Conservation (phyloP, 1,140 invertebrate species). For the Aphelenchoides besseyi region DNA sequence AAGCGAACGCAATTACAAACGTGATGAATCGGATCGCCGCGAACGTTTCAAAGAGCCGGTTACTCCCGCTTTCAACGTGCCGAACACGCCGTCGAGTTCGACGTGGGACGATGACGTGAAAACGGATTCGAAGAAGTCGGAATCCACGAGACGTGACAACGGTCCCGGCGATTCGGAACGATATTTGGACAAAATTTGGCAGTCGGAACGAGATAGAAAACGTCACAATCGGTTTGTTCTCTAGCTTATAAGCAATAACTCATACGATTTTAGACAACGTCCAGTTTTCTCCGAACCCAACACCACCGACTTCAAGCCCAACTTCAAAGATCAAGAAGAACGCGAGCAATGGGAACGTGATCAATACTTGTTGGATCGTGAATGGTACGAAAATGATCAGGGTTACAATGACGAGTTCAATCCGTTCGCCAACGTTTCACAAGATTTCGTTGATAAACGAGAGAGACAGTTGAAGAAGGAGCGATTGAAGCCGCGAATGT, state of each 20-base stretch:
- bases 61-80: slow-evolving; percentile 72
- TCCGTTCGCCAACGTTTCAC: slow-evolving; percentile 82
- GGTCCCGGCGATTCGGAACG: slow-evolving; percentile 26
- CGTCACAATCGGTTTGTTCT: not conserved
- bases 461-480: slow-evolving; percentile 58
- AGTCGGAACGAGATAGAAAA: slow-evolving; percentile 51
- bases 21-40: slow-evolving; percentile 59
- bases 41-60: slow-evolving; percentile 63
- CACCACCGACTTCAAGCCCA: slow-evolving; percentile 25
- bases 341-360: slow-evolving; percentile 84
- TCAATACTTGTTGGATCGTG: slow-evolving; percentile 83
- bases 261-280: slow-evolving; percentile 53
- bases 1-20: slow-evolving; percentile 30
- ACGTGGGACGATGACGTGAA: slow-evolving; percentile 78
- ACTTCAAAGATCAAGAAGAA: slow-evolving; percentile 68
- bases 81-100: slow-evolving; percentile 68
- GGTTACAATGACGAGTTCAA: slow-evolving; percentile 88
- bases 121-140: slow-evolving; percentile 70
- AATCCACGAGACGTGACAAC: slow-evolving; percentile 77
- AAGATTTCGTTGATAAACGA: slow-evolving; percentile 59
- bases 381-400: slow-evolving; percentile 93
- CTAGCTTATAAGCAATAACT: slow-evolving; percentile 41
- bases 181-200: slow-evolving; percentile 48
- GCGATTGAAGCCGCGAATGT: slow-evolving; percentile 58
- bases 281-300: slow-evolving; percentile 24